Evolutionary conservation across 1,140 invertebrate genomes (phyloP).

Genomic region (Steinernema khuongi): DNA sequence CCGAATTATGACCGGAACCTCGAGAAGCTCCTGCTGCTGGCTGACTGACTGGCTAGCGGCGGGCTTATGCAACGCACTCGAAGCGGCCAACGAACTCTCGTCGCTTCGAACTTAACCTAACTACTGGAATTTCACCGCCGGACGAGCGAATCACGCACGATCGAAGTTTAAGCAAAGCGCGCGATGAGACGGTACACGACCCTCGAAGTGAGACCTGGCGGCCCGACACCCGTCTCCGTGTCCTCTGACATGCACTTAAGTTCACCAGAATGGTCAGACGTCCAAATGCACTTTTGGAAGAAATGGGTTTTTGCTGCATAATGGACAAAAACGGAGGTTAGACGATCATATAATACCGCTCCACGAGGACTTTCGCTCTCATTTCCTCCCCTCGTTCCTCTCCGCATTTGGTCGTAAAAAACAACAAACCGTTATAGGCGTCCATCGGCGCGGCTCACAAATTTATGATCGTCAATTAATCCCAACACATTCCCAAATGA

Average conservation of each 20-base stretch:
- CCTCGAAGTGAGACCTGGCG: background rate
- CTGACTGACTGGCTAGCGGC: no score
- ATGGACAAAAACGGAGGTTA: background rate
- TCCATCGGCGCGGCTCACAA: background rate
- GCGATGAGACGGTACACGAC: background rate
- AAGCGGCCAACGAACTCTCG: slow-evolving; percentile 5
- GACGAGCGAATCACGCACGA: background rate
- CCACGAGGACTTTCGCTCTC: background rate
- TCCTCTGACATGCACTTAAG: background rate
- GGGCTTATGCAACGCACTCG: slow-evolving; percentile 9
- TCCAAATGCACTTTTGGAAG: background rate
- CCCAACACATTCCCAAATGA: slow-evolving; percentile 16
- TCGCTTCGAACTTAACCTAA: background rate
- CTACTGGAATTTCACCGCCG: background rate
- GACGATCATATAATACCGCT: background rate
- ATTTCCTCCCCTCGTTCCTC: background rate
- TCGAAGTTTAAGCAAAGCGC: background rate
- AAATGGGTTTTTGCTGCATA: background rate
- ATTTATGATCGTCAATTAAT: slow-evolving; percentile 17
- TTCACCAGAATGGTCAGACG: background rate
- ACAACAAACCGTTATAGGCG: background rate
- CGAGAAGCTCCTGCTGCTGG: background rate
- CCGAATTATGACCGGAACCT: slow-evolving; percentile 14
- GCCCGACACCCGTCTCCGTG: background rate
- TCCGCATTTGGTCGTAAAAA: slow-evolving; percentile 13